phyloP scores from a whole-genome alignment of 2,888 invertebrate genomes.

The Rhimphoctona megacephalus region DNA sequence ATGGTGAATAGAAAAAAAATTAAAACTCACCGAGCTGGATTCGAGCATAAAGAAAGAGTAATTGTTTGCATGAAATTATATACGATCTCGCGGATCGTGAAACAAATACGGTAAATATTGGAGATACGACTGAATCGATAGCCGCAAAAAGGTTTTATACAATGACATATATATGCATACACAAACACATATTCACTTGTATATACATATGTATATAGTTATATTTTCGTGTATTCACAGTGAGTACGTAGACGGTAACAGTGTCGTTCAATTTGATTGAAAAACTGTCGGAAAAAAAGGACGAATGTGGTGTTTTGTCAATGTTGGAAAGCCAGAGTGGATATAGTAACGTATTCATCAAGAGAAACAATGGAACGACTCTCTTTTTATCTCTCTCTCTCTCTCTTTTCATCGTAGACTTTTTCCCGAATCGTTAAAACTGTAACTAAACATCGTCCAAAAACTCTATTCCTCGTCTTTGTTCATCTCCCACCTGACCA shows the following conservation, averaged over 20 bases:
- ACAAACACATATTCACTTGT: slow-evolving; percentile 9
- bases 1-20: background rate
- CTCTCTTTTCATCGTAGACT: slow-evolving; percentile 4
- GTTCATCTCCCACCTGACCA: background rate
- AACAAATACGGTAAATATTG: slow-evolving; percentile 62
- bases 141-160: slow-evolving; percentile 28
- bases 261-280: slow-evolving; percentile 61
- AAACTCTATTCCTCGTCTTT: background rate
- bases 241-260: slow-evolving; percentile 10
- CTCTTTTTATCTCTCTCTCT: background rate
- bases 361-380: slow-evolving; percentile 51
- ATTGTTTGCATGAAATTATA: slow-evolving; percentile 62
- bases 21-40: slow-evolving; percentile 23
- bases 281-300: slow-evolving; percentile 63
- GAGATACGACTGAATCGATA: slow-evolving; percentile 51
- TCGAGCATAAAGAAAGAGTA: slow-evolving; percentile 47
- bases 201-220: background rate
- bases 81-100: slow-evolving; percentile 51
- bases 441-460: slow-evolving; percentile 38
- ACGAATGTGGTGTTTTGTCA: slow-evolving; percentile 62
- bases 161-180: background rate
- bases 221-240: background rate
- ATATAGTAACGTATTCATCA: slow-evolving; percentile 59
- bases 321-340: slow-evolving; percentile 46
- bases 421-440: slow-evolving; percentile 36